Conservation (phyloP, 2,113 vertebrate genomes). For the Isichthys henryi region DNA sequence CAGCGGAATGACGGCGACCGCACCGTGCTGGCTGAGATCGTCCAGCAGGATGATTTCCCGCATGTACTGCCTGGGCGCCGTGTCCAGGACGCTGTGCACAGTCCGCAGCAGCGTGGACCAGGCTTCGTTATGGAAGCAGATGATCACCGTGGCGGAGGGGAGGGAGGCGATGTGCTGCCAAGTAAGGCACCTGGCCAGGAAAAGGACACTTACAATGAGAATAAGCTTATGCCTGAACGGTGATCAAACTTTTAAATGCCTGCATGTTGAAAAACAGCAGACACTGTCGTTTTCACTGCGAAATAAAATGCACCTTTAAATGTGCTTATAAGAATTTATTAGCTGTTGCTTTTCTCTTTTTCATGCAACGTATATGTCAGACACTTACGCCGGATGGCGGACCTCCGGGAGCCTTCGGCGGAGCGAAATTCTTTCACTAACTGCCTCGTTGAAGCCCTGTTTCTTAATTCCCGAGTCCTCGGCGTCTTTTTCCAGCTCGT, state of each 20-base stretch:
- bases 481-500: constrained; percentile 24
- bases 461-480: constrained; percentile 42
- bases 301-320: neutral
- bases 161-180: constrained; percentile 56
- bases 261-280: neutral
- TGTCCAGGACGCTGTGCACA: constrained; percentile 73
- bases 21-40: constrained; percentile 74
- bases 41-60: constrained; percentile 80
- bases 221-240: neutral
- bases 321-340: neutral
- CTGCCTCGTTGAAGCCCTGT: constrained; percentile 55
- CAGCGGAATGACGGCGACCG: neutral
- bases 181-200: constrained; percentile 63
- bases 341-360: neutral
- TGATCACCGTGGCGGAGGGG: constrained; percentile 71
- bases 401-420: constrained; percentile 66
- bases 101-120: constrained; percentile 80
- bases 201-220: neutral
- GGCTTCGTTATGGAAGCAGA: constrained; percentile 77
- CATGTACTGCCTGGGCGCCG: constrained; percentile 58
- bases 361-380: neutral
- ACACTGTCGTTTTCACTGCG: neutral
- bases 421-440: constrained; percentile 56
- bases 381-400: constrained; percentile 76
- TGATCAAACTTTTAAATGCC: neutral